A percentile compares a stretch with the other conserved stretches of the same genome.
Evolutionary conservation across 2,888 invertebrate genomes (phyloP).

Genomic region (Amblyjoppa fuscipennis): DNA sequence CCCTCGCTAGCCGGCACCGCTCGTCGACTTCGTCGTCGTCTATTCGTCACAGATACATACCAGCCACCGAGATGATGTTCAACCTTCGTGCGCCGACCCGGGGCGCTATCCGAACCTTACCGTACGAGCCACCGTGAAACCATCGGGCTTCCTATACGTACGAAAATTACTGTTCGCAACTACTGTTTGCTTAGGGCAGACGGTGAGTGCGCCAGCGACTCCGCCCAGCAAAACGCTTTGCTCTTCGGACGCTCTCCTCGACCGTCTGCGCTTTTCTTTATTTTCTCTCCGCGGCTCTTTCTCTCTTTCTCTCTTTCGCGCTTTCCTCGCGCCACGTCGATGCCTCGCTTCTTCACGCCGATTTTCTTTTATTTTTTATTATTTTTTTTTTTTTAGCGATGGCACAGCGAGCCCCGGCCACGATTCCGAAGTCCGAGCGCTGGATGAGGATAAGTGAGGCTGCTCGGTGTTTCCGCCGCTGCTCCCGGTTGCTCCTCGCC

Average conservation of each 20-base stretch:
- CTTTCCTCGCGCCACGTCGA: not conserved
- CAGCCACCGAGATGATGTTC: constrained; percentile 37
- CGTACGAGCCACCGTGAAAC: constrained; percentile 62
- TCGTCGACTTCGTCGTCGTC: constrained; percentile 44
- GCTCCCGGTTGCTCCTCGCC: constrained; percentile 27
- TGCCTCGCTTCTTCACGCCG: constrained; percentile 4
- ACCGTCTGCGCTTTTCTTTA: constrained; percentile 3
- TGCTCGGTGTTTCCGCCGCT: not conserved
- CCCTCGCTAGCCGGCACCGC: constrained; percentile 50
- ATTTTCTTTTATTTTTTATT: not conserved
- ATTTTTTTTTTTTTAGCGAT: not conserved
- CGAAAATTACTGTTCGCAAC: constrained; percentile 75
- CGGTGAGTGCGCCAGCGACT: constrained; percentile 75
- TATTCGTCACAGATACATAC: constrained; percentile 33
- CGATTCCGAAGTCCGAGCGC: constrained; percentile 18
- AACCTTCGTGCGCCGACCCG: constrained; percentile 49
- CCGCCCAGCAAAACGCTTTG: constrained; percentile 78
- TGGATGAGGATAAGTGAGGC: constrained; percentile 24
- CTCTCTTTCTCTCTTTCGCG: not conserved
- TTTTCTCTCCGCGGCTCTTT: not conserved
- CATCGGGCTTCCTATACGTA: constrained; percentile 69
- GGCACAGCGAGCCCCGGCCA: not conserved
- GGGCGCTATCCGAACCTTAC: constrained; percentile 38
- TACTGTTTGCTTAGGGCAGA: constrained; percentile 83
- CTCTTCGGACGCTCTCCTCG: constrained; percentile 39